phyloP scores from a whole-genome alignment of 1,140 invertebrate species.

The Schlechtendalia chinensis region DNA sequence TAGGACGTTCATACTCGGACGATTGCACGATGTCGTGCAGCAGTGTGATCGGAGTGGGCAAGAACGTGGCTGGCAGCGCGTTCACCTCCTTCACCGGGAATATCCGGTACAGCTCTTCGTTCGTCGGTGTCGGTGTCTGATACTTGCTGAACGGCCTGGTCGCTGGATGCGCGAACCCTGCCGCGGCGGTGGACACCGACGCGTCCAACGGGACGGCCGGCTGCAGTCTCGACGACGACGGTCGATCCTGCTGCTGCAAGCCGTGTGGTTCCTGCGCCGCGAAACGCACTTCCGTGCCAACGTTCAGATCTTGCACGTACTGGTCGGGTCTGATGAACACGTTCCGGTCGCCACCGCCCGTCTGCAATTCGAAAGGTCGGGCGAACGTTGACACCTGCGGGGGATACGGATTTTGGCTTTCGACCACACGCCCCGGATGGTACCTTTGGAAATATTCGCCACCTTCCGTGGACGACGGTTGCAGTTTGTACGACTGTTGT shows the following conservation, averaged over 20 bases:
- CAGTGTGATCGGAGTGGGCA: not conserved
- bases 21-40: not conserved
- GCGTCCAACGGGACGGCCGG: not conserved
- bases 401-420: slow-evolving; percentile 27
- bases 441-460: slow-evolving; percentile 30
- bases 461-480: slow-evolving; percentile 8
- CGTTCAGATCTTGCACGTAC: slow-evolving; percentile 21
- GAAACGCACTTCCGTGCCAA: slow-evolving; percentile 24
- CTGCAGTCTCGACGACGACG: not conserved
- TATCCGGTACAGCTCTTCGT: slow-evolving; percentile 31
- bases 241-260: not conserved
- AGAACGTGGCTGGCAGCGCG: not conserved
- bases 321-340: slow-evolving; percentile 36
- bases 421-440: not conserved
- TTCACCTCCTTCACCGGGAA: slow-evolving; percentile 33
- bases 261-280: not conserved
- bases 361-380: slow-evolving; percentile 20
- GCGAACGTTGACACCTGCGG: slow-evolving; percentile 21
- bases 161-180: slow-evolving; percentile 22
- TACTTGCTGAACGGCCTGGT: slow-evolving; percentile 37
- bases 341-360: not conserved
- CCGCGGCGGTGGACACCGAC: not conserved
- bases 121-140: slow-evolving; percentile 11
- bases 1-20: not conserved
- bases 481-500: not conserved